Percentiles rank a stretch among this genome's conserved stretches.
These are phyloP conservation scores for Tetranychus piercei DNA, from an alignment of 2,888 invertebrate species.

Conservation along the genomic window DNA sequence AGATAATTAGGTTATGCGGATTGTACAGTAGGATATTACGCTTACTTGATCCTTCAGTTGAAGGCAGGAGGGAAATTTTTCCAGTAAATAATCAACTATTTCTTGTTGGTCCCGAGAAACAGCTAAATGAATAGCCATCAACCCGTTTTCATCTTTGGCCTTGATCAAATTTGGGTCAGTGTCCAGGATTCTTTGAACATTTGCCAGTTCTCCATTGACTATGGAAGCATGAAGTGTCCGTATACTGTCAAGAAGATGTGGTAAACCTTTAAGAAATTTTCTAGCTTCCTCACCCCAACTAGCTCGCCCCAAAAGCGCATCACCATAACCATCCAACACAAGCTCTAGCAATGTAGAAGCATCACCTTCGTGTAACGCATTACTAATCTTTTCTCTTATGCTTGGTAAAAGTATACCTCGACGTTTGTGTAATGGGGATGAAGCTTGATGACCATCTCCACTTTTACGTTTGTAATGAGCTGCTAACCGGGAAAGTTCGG, in stretches of 20 bases:
- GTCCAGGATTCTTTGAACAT: constrained; percentile 20
- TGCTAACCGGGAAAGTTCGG: constrained; percentile 16
- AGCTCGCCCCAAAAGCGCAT: constrained; percentile 28
- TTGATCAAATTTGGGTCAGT: constrained; percentile 23
- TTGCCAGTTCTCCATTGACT: constrained; percentile 24
- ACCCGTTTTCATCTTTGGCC: constrained; percentile 24
- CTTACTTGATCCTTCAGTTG: constrained; percentile 24
- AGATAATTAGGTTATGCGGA: background rate
- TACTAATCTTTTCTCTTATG: constrained; percentile 25
- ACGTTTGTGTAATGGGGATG: background rate
- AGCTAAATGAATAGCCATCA: constrained; percentile 25
- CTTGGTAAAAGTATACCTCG: constrained; percentile 21
- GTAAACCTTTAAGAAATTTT: constrained; percentile 46
- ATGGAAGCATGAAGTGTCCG: constrained; percentile 24
- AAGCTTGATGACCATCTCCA: background rate
- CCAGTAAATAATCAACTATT: constrained; percentile 25
- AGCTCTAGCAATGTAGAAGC: constrained; percentile 26
- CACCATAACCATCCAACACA: constrained; percentile 28
- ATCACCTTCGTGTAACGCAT: constrained; percentile 26
- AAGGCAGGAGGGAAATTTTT: constrained; percentile 21
- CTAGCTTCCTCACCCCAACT: constrained; percentile 53
- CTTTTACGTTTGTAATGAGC: constrained; percentile 6
- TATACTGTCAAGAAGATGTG: constrained; percentile 22
- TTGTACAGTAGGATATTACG: background rate
- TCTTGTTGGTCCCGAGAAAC: constrained; percentile 23